Percentiles rank a stretch among this genome's conserved stretches.
Evolutionary conservation across 1,140 invertebrate genomes (phyloP).

Genomic region (Tetragnatha versicolor): DNA sequence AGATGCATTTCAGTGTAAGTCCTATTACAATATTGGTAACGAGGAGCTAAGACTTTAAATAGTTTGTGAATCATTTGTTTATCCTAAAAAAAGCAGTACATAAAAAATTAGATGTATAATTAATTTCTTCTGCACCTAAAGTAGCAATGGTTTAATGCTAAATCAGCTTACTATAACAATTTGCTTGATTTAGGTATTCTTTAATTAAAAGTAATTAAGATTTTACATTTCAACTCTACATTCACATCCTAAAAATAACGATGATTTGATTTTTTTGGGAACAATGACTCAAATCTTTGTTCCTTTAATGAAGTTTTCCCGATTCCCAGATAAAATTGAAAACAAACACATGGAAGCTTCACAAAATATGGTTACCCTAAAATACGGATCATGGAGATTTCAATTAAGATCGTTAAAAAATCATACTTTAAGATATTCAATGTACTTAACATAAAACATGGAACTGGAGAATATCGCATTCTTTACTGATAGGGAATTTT

Average conservation of each 20-base stretch:
- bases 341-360: no score
- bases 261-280: background rate
- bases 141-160: background rate
- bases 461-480: no score
- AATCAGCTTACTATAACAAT: background rate
- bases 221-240: background rate
- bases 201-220: background rate
- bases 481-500: no score
- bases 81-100: slow-evolving; percentile 70
- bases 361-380: no score
- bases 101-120: background rate
- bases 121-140: background rate
- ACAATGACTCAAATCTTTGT: no score
- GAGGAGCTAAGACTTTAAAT: slow-evolving; percentile 88
- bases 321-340: no score
- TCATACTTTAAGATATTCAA: no score
- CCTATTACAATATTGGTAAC: slow-evolving; percentile 75
- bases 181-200: background rate
- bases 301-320: no score
- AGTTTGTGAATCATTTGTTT: slow-evolving; percentile 90
- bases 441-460: no score
- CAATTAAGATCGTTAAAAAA: no score
- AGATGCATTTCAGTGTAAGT: slow-evolving; percentile 78
- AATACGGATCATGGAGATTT: no score
- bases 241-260: background rate